Conservation (phyloP, 2,113 vertebrate species). For the Labeo rohita region DNA sequence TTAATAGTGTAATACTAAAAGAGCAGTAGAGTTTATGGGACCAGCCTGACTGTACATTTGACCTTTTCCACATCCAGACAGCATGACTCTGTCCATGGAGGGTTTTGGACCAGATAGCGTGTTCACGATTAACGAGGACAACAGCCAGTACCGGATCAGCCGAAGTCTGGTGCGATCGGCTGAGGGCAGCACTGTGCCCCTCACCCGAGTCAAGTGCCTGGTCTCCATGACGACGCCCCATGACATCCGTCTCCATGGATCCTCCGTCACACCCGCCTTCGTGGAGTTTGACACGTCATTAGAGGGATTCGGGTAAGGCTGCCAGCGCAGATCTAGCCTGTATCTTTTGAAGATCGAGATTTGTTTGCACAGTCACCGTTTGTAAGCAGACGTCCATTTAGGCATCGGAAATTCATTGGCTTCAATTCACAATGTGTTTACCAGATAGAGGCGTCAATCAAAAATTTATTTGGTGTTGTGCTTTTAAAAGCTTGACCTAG, state of each 20-base stretch:
- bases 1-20: neutral
- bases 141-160: conserved; percentile 92
- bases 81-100: conserved; percentile 90
- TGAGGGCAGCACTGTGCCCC: conserved; percentile 95
- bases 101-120: conserved; percentile 93
- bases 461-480: neutral
- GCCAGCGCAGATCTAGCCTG: neutral
- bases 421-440: conserved; percentile 13
- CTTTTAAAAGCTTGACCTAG: conserved; percentile 1
- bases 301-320: conserved; percentile 95
- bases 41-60: neutral
- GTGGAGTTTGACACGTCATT: conserved; percentile 96
- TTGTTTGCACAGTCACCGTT: conserved; percentile 17
- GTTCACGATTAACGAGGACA: conserved; percentile 89
- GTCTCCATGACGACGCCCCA: conserved; percentile 99
- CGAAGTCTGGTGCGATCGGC: conserved; percentile 93
- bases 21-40: neutral
- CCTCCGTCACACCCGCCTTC: conserved; percentile 90
- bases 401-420: conserved; percentile 13
- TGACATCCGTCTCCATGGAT: conserved; percentile 95
- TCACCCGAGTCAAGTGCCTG: conserved; percentile 96
- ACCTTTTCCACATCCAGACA: conserved; percentile 72
- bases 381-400: neutral
- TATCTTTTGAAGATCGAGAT: neutral
- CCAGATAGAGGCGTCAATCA: neutral